A percentile compares a stretch with the other conserved stretches of the same genome.
phyloP scores from a whole-genome alignment of 2,113 vertebrate genomes.

The Phyllostomus discolor region DNA sequence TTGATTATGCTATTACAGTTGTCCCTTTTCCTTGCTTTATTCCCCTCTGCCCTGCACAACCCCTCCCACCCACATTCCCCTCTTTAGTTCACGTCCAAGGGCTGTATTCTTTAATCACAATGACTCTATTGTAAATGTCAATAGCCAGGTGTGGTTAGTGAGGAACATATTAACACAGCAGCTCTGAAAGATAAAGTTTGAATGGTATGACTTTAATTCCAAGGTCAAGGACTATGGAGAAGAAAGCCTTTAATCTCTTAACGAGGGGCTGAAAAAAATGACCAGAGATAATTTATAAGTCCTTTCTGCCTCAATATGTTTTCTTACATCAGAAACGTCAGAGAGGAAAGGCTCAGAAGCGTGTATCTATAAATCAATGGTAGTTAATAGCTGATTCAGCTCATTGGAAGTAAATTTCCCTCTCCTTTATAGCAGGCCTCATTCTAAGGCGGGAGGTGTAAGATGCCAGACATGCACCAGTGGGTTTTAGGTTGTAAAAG shows the following conservation, averaged over 20 bases:
- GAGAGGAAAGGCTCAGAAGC: background rate
- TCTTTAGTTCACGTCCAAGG: too few species aligned
- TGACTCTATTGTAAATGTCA: background rate
- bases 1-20: too few species aligned
- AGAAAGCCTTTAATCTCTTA: background rate
- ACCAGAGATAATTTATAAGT: background rate
- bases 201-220: background rate
- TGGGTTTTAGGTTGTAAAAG: background rate
- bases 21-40: too few species aligned
- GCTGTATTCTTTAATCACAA: background rate
- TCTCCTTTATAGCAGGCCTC: background rate
- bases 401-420: background rate
- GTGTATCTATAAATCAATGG: background rate
- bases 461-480: rapidly evolving
- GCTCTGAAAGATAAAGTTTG: background rate
- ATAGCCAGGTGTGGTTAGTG: background rate
- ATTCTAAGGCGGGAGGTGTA: background rate
- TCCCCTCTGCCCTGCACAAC: too few species aligned
- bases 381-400: background rate
- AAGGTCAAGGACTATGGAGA: background rate
- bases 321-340: background rate
- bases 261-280: background rate
- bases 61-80: too few species aligned
- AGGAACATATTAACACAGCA: background rate
- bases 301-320: background rate